These are phyloP conservation scores for Caranx ignobilis DNA, from an alignment of 2,113 vertebrate genomes.

Conservation along the genomic window DNA sequence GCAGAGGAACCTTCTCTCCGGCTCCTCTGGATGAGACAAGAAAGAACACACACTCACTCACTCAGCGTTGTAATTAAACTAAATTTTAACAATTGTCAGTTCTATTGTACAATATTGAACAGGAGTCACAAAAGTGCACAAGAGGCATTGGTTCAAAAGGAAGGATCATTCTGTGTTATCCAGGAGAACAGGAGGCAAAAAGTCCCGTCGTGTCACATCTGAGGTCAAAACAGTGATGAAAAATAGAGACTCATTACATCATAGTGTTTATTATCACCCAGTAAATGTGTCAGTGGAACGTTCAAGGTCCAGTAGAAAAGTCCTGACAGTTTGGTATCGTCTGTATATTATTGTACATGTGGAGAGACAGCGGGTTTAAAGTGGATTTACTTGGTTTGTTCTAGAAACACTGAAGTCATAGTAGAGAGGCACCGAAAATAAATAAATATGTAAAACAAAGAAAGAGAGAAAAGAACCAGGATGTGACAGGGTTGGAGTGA, in stretches of 20 bases:
- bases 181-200: constrained; percentile 44
- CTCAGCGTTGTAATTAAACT: constrained; percentile 87
- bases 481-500: constrained; percentile 34
- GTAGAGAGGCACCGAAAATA: constrained; percentile 78
- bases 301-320: constrained; percentile 50
- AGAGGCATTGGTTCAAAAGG: constrained; percentile 74
- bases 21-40: constrained; percentile 8
- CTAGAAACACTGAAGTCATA: constrained; percentile 37
- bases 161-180: constrained; percentile 59
- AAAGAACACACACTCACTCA: constrained; percentile 49
- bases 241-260: constrained; percentile 78
- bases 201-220: constrained; percentile 73
- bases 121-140: constrained; percentile 88
- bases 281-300: constrained; percentile 65
- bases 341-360: constrained; percentile 56
- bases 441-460: constrained; percentile 63
- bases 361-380: constrained; percentile 49
- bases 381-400: constrained; percentile 45
- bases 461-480: constrained; percentile 21
- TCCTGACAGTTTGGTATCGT: constrained; percentile 56
- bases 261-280: constrained; percentile 54
- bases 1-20: too few species aligned
- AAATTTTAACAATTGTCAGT: constrained; percentile 90
- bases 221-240: constrained; percentile 74
- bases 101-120: constrained; percentile 89